Percentiles rank a stretch among this genome's conserved stretches.
Evolutionary conservation across 2,888 invertebrate genomes (phyloP).

Genomic region (Tetragonula carbonaria): DNA sequence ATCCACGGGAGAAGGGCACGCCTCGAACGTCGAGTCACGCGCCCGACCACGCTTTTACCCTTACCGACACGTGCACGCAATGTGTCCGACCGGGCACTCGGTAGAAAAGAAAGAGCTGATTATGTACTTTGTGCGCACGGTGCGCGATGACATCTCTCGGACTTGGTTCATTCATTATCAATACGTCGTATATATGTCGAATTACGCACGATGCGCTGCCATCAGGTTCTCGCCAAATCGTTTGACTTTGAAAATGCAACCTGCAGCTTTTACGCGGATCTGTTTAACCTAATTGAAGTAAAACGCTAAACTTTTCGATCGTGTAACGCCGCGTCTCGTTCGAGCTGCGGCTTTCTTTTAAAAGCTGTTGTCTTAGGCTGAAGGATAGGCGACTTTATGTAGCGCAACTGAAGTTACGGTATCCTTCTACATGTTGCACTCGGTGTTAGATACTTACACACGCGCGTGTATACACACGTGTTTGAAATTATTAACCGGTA

Average conservation of each 20-base stretch:
- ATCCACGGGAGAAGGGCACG: slow-evolving; percentile 79
- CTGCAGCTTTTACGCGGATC: slow-evolving; percentile 15
- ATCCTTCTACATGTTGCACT: background rate
- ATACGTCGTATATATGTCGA: background rate
- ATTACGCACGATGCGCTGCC: slow-evolving; percentile 19
- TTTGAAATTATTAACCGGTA: background rate
- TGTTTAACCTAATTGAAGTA: background rate
- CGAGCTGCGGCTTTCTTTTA: background rate
- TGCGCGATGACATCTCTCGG: slow-evolving; percentile 64
- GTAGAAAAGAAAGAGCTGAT: slow-evolving; percentile 27
- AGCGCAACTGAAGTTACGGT: background rate
- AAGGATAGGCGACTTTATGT: background rate
- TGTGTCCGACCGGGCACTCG: slow-evolving; percentile 46
- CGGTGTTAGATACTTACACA: background rate
- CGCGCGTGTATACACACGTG: no score
- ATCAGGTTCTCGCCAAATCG: background rate
- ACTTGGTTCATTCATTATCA: slow-evolving; percentile 41
- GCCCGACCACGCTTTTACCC: slow-evolving; percentile 80
- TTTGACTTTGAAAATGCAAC: slow-evolving; percentile 20
- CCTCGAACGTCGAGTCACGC: slow-evolving; percentile 80
- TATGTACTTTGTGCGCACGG: slow-evolving; percentile 37
- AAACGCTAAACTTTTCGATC: slow-evolving; percentile 29
- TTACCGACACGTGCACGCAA: slow-evolving; percentile 75
- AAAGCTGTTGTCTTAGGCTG: slow-evolving; percentile 3
- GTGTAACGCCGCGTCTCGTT: slow-evolving; percentile 19